A percentile compares a stretch with the other conserved stretches of the same genome.
phyloP scores from a whole-genome alignment of 2,113 vertebrate genomes.

The human (Homo sapiens) region GRCh38 chrX:138842501-138843000 shows the following conservation, averaged over 20 bases:
- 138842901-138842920: conserved; percentile 17
- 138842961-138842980: neutral
- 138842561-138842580: neutral
- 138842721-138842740: neutral
- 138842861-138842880: neutral
- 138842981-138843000: neutral
- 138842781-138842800: neutral
- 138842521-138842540: neutral
- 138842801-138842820: neutral
- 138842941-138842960: neutral
- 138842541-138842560: conserved; percentile 9
- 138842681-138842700: neutral
- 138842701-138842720: neutral
- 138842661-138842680: neutral
- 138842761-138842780: neutral
- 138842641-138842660: neutral
- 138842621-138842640: neutral
- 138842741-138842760: neutral
- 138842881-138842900: neutral
- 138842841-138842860: neutral
- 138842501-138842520: neutral
- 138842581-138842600: neutral
- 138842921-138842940: neutral
- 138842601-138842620: neutral
- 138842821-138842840: neutral